Base-by-base conservation (phyloP, 2,888 invertebrate species). In the Thumatha senex region DNA sequence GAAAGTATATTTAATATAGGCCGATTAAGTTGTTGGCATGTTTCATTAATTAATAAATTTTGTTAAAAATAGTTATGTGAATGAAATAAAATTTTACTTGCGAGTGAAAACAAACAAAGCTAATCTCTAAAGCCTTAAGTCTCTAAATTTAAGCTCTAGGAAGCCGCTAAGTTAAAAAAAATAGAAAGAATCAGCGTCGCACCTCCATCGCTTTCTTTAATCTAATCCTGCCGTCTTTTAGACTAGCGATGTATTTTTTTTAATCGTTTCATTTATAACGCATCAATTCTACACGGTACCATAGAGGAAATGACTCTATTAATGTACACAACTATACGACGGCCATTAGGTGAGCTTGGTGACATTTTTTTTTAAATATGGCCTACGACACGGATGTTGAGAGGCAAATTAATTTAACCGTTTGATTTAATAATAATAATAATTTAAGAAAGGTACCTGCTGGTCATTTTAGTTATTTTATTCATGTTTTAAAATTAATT, bases 181-280 rank as follows among this genome's bases (percentile, higher is more conserved):
- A 7, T 18, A 11, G 15, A 8, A 2, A 33, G 15, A 33, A 30
- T 31, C 18, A 15, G 24, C 10, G 14, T 0, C 4, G 10, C 35
- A 29, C 4, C 66, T 76, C 77, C 18, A 68, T 9, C 1, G 11
- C 9, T 60, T 64, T 63, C 48, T 24, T 33, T 71, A 46, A 67
- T 67, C 70, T 40, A 40, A 51, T 58, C 58, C 54, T 58, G 62
- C 49, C 72, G 72, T 73, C 70, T 70, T 15, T 29, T 41, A 48
- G 78, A 78, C 78, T 69, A 69, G 71, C 68, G 73, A 70, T 53
- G 73, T 63, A 61, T 74, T 76, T 76, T 77, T 77, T 81, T 74
- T 80, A 76, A 80, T 80, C 81, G 78, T 86, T 84, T 85, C 77
- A 40, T 80, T 84, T 82, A 81, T 76, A 80, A 79, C 75, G 76